Base-by-base conservation (phyloP, 2,797 vertebrate genomes). In the Gadopsis marmoratus region DNA sequence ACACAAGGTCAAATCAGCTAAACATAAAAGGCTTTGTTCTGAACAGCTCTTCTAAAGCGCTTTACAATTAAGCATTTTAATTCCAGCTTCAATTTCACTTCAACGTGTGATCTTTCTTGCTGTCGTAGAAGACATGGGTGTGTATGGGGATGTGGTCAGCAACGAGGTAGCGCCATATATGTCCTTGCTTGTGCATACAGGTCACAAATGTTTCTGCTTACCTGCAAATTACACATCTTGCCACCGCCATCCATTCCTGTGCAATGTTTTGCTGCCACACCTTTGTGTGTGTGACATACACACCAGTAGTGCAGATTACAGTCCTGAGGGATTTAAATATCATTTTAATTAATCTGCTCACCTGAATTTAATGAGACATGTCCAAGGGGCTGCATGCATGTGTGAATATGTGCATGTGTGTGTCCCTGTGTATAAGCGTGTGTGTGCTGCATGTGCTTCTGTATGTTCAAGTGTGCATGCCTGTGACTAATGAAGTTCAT, bases 261-360 rank as follows among this genome's bases (percentile, higher is more conserved):
- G 29, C 51, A 79, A 19, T 75, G 55, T 83, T 48, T 63, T 70
- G 65, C 41, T 51, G 37, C 41, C 45, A 65, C 48, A 76, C 62
- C 53, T 61, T 77, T 71, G 76, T 47, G 58, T 43, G 63, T 78
- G 81, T 47, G 84, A 84, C 78, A 86, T 62, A 81, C 71, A 89
- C 58, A 16, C 39, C 64, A 81, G 64, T 78, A 69, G 79, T 83
- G 78, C 75, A 91, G 87, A 92, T 92, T 92, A 86, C 86, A 87
- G 81, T 90, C 89, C 87, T 53, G 47, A 67, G 85, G 85, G 91
- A 91, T 92, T 94, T 93, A 92, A 93, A 93, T 93, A 93, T 92
- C 79, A 89, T 90, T 93, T 93, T 92, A 94, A 94, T 93, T 93
- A 92, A 94, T 94, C 89, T 92, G 86, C 86, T 91, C 86, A 92